A percentile compares a stretch with the other conserved stretches of the same genome.
Conservation (phyloP, 2,797 vertebrate genomes). For the Perodicticus potto region DNA sequence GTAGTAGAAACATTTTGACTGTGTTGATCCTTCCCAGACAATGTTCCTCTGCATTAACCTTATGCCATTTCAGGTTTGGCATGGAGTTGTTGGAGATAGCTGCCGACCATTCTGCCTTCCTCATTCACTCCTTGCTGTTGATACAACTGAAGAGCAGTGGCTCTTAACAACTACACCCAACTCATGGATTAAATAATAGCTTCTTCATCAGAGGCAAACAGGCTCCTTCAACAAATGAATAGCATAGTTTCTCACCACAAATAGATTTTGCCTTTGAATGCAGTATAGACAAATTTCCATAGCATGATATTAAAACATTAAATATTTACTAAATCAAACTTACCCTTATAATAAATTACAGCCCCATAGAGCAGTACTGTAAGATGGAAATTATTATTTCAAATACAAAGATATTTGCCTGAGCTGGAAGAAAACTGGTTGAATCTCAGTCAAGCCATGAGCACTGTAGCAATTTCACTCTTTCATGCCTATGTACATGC, state of each 20-base stretch:
- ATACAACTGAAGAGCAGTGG: neutral
- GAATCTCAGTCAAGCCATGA: neutral
- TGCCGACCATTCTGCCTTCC: neutral
- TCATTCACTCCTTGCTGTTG: neutral
- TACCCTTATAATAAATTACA: slow-evolving; percentile 19
- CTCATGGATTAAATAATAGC: neutral
- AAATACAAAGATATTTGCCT: neutral
- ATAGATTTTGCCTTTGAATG: neutral
- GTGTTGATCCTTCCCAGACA: too few relatives aligned
- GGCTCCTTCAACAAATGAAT: neutral
- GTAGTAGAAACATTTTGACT: too few relatives aligned
- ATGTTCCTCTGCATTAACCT: neutral
- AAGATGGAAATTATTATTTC: slow-evolving; percentile 39
- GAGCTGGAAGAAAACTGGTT: neutral
- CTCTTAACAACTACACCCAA: neutral
- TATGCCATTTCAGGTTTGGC: neutral
- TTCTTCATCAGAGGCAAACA: neutral
- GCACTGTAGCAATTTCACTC: neutral
- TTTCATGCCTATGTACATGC: neutral
- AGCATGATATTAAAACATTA: neutral
- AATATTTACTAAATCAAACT: slow-evolving; percentile 4
- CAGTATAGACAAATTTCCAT: slow-evolving; percentile 7
- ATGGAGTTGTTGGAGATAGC: neutral
- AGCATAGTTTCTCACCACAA: neutral
- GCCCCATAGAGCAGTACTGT: neutral